These are phyloP conservation scores for Loriculus beryllinus DNA, from an alignment of 2,797 vertebrate genomes.

Conservation along the genomic window DNA sequence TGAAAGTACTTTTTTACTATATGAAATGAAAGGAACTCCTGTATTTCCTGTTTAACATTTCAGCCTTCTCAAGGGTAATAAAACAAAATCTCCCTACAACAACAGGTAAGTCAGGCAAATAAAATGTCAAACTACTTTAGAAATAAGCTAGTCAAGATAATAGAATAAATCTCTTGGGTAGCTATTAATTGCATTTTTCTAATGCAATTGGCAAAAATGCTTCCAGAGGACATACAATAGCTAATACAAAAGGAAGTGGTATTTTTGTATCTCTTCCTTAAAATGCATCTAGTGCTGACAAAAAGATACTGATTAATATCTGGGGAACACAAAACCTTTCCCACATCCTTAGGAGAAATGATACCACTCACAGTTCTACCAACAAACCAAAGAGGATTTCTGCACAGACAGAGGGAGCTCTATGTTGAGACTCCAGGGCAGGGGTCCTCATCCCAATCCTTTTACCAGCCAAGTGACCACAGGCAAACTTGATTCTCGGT, in stretches of 20 bases:
- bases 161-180: slow-evolving; percentile 27
- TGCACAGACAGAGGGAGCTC: neutral
- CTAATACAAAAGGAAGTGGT: slow-evolving; percentile 13
- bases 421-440: neutral
- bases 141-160: slow-evolving; percentile 52
- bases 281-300: slow-evolving; percentile 21
- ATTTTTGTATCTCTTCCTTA: slow-evolving; percentile 12
- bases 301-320: neutral
- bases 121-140: slow-evolving; percentile 48
- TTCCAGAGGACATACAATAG: neutral
- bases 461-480: neutral
- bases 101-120: slow-evolving; percentile 57
- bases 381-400: neutral
- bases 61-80: slow-evolving; percentile 55
- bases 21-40: neutral
- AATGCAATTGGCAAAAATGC: slow-evolving; percentile 2
- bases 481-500: neutral
- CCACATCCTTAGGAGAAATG: neutral
- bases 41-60: slow-evolving; percentile 48
- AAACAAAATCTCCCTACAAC: slow-evolving; percentile 41
- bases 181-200: slow-evolving; percentile 33
- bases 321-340: neutral
- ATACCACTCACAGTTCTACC: neutral
- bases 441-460: neutral
- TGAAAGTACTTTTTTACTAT: neutral